These are phyloP conservation scores for Pungitius pungitius DNA, from an alignment of 2,113 vertebrate species.

Conservation along the genomic window DNA sequence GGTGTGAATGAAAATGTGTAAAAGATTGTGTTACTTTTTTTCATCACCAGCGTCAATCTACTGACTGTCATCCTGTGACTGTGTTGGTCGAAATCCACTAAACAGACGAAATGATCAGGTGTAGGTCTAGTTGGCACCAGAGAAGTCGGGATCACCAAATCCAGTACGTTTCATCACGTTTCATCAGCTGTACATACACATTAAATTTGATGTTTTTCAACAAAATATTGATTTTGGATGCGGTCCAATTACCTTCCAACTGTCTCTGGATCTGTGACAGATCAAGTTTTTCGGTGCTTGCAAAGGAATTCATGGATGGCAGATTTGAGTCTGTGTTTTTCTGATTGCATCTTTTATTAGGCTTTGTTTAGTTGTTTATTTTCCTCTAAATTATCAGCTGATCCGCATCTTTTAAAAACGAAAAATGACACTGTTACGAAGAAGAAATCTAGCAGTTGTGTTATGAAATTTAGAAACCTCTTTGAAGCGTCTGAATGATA, in stretches of 20 bases:
- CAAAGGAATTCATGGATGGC: conserved; percentile 6
- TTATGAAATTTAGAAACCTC: not conserved
- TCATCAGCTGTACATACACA: not conserved
- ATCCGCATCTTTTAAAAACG: not conserved
- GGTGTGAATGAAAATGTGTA: conserved; percentile 45
- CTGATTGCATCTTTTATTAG: conserved; percentile 1
- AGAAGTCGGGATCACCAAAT: not conserved
- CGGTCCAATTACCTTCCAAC: conserved; percentile 20
- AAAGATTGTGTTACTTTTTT: conserved; percentile 31
- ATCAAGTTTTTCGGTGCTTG: conserved; percentile 9
- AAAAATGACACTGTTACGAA: not conserved
- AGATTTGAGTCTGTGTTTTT: conserved; percentile 10
- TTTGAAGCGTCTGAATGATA: not conserved
- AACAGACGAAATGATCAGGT: not conserved
- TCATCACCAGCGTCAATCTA: conserved; percentile 7
- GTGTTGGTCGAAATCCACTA: conserved; percentile 35
- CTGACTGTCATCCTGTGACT: conserved; percentile 23
- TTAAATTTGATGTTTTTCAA: not conserved
- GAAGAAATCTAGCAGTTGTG: not conserved
- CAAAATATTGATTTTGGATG: conserved; percentile 17
- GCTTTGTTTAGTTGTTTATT: not conserved
- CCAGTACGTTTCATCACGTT: too few species aligned
- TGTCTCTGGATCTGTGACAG: not conserved
- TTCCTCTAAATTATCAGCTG: not conserved
- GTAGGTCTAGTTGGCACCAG: not conserved